Percentiles rank a stretch among this genome's conserved stretches.
These are phyloP conservation scores for Morpho helenor DNA, from an alignment of 2,888 invertebrate genomes.

Conservation along the genomic window DNA sequence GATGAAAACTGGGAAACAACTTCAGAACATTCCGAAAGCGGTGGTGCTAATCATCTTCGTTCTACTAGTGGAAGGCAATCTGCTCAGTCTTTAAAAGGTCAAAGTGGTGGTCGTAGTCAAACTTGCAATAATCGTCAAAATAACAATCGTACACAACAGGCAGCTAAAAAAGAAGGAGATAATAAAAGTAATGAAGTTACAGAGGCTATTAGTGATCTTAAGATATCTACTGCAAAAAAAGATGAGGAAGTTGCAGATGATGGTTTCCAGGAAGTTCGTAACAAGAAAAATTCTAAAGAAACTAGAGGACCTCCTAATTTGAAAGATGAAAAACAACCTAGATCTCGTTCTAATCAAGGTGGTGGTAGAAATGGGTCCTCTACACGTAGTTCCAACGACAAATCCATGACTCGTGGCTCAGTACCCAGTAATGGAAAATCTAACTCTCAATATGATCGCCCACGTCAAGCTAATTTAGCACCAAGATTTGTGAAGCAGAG, in stretches of 20 bases:
- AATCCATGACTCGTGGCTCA: conserved; percentile 54
- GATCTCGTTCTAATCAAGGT: conserved; percentile 71
- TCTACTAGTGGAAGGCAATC: conserved; percentile 48
- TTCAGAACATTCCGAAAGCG: conserved; percentile 87
- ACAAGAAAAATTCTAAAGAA: conserved; percentile 86
- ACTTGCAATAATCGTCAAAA: conserved; percentile 54
- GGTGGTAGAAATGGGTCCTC: conserved; percentile 66
- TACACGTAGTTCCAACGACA: conserved; percentile 62
- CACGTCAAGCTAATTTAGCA: conserved; percentile 82
- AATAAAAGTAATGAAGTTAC: conserved; percentile 57
- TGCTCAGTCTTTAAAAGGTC: conserved; percentile 49
- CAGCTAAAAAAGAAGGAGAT: conserved; percentile 57
- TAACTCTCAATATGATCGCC: conserved; percentile 62
- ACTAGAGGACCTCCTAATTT: conserved; percentile 46
- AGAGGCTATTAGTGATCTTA: conserved; percentile 67
- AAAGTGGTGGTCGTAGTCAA: conserved; percentile 53
- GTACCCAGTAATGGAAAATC: conserved; percentile 55
- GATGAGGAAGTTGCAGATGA: conserved; percentile 80
- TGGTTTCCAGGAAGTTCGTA: conserved; percentile 92
- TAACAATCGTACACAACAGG: conserved; percentile 49
- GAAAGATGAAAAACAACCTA: conserved; percentile 67
- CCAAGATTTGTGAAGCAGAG: conserved; percentile 89
- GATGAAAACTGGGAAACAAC: conserved; percentile 90
- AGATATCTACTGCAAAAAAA: conserved; percentile 54
- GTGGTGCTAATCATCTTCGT: conserved; percentile 51